Percentiles rank a stretch among this genome's conserved stretches.
Evolutionary conservation across 2,888 invertebrate genomes (phyloP).

Genomic region (Meganola albula): DNA sequence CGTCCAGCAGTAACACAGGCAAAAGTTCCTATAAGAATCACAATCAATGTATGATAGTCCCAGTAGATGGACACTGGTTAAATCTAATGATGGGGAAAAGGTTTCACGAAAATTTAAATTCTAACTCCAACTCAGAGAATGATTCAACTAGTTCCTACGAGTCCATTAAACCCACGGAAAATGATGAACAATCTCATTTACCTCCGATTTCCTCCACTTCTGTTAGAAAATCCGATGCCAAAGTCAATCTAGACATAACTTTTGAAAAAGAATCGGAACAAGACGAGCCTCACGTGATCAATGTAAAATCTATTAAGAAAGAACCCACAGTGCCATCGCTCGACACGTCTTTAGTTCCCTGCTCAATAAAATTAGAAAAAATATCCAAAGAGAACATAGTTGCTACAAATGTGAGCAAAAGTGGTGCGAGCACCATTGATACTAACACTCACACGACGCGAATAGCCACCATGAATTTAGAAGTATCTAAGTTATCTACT

Average conservation of each 20-base stretch:
- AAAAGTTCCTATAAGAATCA: slow-evolving; percentile 70
- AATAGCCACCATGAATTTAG: slow-evolving; percentile 73
- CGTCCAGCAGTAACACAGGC: slow-evolving; percentile 68
- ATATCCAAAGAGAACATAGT: slow-evolving; percentile 60
- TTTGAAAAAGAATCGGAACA: slow-evolving; percentile 49
- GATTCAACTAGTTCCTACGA: slow-evolving; percentile 76
- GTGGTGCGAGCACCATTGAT: slow-evolving; percentile 40
- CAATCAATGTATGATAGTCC: slow-evolving; percentile 70
- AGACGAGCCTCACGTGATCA: slow-evolving; percentile 42
- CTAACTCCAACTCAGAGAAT: slow-evolving; percentile 70
- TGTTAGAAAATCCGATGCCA: slow-evolving; percentile 61
- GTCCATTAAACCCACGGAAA: slow-evolving; percentile 56
- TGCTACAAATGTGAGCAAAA: slow-evolving; percentile 38
- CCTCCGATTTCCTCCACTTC: slow-evolving; percentile 72
- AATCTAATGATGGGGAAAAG: slow-evolving; percentile 80
- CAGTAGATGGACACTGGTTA: slow-evolving; percentile 77
- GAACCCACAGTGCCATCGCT: slow-evolving; percentile 59
- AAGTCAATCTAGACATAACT: slow-evolving; percentile 42
- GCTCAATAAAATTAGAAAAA: slow-evolving; percentile 63
- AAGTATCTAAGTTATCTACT: slow-evolving; percentile 71
- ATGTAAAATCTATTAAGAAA: slow-evolving; percentile 42
- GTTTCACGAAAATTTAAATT: slow-evolving; percentile 73
- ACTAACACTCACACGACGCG: slow-evolving; percentile 58
- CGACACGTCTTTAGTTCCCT: slow-evolving; percentile 38
- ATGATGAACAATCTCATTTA: slow-evolving; percentile 76